Percentiles rank a stretch among this genome's conserved stretches.
Conservation (phyloP, 2,113 vertebrate genomes). For the Neolamprologus hecqui region DNA sequence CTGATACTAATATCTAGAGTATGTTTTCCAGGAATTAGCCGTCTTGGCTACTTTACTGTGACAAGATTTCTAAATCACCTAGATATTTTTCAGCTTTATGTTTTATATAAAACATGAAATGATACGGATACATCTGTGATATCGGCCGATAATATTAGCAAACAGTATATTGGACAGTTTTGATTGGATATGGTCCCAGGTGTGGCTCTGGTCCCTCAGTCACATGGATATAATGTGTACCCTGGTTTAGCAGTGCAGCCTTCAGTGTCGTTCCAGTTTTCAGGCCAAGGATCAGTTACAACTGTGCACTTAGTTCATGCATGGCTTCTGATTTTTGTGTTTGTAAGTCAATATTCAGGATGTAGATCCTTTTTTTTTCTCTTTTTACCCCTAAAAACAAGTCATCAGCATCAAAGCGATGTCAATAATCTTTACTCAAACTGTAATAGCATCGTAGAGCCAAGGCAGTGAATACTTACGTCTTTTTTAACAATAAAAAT, state of each 20-base stretch:
- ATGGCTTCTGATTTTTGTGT: conserved; percentile 10
- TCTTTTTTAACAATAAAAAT: neutral
- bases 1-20: neutral
- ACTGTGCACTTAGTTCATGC: conserved; percentile 3
- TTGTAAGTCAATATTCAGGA: neutral
- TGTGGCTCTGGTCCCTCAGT: rapidly evolving
- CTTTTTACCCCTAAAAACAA: neutral
- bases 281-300: neutral
- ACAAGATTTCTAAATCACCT: neutral
- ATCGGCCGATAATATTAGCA: neutral
- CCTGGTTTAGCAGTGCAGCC: neutral
- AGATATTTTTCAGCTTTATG: neutral
- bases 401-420: neutral
- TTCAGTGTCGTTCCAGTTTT: neutral
- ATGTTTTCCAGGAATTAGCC: neutral
- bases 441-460: neutral
- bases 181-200: neutral
- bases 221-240: neutral
- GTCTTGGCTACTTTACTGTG: neutral
- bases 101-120: neutral
- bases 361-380: neutral
- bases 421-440: neutral
- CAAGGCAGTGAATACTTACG: neutral
- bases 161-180: neutral
- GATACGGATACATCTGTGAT: neutral